Base-by-base conservation (phyloP, 2,797 vertebrate species). In the Eulemur rubriventer region DNA sequence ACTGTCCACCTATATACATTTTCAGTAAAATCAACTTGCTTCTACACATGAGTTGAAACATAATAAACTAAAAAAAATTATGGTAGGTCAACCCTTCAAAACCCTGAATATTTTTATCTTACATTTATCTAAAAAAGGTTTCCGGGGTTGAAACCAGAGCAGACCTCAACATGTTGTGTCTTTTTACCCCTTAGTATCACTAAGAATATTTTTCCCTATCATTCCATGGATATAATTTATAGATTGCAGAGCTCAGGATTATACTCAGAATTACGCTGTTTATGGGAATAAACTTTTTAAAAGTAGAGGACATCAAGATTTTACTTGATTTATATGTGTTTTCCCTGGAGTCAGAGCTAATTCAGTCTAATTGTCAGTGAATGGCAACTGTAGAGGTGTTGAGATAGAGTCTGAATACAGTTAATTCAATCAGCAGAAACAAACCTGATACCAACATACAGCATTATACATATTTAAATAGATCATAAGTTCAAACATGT, bases 341-440 rank as follows among this genome's bases (percentile, higher is more conserved):
- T 90, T 92, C 52, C 41, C 38, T 84, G 57, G 11, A 76, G 75
- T 79, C 48, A 80, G 16, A 80, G 46, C 78, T 84, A 76, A 92
- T 80, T 96, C 33, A n/a, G 48, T 28, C 43, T 78, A 76, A 88
- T 46, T 22, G 20, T 82, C 35, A 91, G 18, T 73, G 22, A 90
- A 84, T 11, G n/a, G 46, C 3, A 96, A 91, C n/a, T 43, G 84
- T 46, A 94, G 52, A 85, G 22, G 63, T 76, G 48, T 30, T 70
- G 67, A 84, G 41, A 67, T 7, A 67, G 28, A 10, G 6, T 26
- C 4, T 93, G 33, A 52, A 57, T 14, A 46, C 7, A 69, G 55
- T 89, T 93, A 38, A 50, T 86, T 70, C 41, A 91, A 95, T 46
- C 83, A 92, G 82, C 26, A 82, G 43, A 86, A 86, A 75, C 79